phyloP scores from a whole-genome alignment of 1,140 invertebrate genomes.

The Elymnias hypermnestra region DNA sequence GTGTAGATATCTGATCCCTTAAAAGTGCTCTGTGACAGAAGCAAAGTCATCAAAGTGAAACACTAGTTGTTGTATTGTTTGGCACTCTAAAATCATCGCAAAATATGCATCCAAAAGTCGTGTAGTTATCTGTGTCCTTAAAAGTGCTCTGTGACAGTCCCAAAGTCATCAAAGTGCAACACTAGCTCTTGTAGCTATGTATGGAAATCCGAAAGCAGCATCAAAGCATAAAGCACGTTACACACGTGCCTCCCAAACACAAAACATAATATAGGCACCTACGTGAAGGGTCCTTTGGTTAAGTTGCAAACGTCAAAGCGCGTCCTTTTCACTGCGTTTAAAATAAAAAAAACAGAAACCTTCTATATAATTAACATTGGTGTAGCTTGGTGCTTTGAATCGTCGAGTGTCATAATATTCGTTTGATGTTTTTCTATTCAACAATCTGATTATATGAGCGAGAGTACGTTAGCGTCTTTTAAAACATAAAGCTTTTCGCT shows the following conservation, averaged over 20 bases:
- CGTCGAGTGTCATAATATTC: slow-evolving; percentile 54
- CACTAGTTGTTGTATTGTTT: too few relatives aligned
- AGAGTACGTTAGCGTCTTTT: slow-evolving; percentile 10
- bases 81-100: too few relatives aligned
- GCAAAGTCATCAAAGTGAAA: too few relatives aligned
- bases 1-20: too few relatives aligned
- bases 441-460: slow-evolving; percentile 24
- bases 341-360: slow-evolving; percentile 38
- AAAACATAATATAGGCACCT: slow-evolving; percentile 34
- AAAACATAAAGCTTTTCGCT: background rate
- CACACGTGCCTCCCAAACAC: slow-evolving; percentile 38
- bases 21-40: too few relatives aligned
- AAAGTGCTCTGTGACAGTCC: too few relatives aligned
- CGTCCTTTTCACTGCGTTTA: slow-evolving; percentile 64
- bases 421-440: slow-evolving; percentile 41
- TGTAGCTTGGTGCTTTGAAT: slow-evolving; percentile 44
- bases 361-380: slow-evolving; percentile 63
- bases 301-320: slow-evolving; percentile 62
- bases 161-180: too few relatives aligned
- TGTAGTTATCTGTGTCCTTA: too few relatives aligned
- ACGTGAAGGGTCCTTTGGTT: slow-evolving; percentile 39
- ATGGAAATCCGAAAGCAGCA: slow-evolving; percentile 11
- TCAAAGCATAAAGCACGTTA: slow-evolving; percentile 29
- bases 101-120: too few relatives aligned
- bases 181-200: slow-evolving; percentile 9